Conservation (phyloP, 1,140 invertebrate species). For the Anthonomus grandis region DNA sequence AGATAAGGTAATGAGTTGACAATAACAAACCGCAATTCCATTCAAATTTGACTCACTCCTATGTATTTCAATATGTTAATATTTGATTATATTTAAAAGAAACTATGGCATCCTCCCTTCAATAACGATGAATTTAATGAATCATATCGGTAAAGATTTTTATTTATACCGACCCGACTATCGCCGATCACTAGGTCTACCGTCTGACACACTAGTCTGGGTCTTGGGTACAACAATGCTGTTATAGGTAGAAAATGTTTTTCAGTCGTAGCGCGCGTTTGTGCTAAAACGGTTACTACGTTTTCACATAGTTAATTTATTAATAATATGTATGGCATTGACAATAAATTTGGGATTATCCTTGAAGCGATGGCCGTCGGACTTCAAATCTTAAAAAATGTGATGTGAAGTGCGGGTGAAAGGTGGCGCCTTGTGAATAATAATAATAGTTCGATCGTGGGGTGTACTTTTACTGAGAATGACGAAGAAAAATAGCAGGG, state of each 20-base stretch:
- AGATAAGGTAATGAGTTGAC: background rate
- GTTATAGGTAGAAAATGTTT: background rate
- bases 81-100: too few relatives aligned
- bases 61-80: too few relatives aligned
- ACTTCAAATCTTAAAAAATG: slow-evolving; percentile 10
- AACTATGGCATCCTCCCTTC: background rate
- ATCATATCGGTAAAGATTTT: slow-evolving; percentile 5
- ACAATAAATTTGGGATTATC: slow-evolving; percentile 8
- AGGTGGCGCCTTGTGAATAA: background rate
- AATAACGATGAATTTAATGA: slow-evolving; percentile 12
- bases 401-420: background rate
- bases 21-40: background rate
- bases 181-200: slow-evolving; percentile 9
- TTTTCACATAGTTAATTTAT: background rate
- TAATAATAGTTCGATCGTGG: background rate
- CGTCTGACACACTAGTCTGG: too few relatives aligned
- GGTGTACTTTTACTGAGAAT: slow-evolving; percentile 35
- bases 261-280: background rate
- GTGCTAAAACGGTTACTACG: background rate
- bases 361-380: slow-evolving; percentile 7
- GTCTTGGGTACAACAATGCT: too few relatives aligned
- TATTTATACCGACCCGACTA: too few relatives aligned
- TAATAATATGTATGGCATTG: slow-evolving; percentile 9
- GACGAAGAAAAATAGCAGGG: slow-evolving; percentile 56
- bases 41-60: background rate